Percentiles rank a stretch among this genome's conserved stretches.
phyloP scores from a whole-genome alignment of 2,888 invertebrate genomes.

The Panorpa germanica region DNA sequence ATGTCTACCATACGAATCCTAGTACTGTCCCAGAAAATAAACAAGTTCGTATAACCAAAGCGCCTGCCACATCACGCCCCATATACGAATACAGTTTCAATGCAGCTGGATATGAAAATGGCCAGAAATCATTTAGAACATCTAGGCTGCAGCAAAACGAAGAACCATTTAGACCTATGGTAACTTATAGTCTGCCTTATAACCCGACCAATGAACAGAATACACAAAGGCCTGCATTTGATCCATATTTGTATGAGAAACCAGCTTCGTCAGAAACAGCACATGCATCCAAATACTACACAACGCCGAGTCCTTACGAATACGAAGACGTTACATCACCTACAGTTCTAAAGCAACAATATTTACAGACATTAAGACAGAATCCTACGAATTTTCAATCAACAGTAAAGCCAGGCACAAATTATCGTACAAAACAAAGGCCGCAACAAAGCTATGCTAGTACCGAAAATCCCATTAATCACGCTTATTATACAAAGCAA shows the following conservation, averaged over 20 bases:
- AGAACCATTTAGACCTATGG: constrained; percentile 44
- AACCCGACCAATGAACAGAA: constrained; percentile 5
- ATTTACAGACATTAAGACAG: constrained; percentile 17
- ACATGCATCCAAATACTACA: constrained; percentile 28
- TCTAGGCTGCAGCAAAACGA: constrained; percentile 27
- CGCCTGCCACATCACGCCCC: constrained; percentile 35
- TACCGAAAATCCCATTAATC: constrained; percentile 34
- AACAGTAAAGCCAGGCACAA: constrained; percentile 11
- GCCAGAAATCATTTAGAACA: not conserved
- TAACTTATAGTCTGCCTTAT: constrained; percentile 24
- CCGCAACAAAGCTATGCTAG: constrained; percentile 23
- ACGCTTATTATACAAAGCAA: constrained; percentile 47
- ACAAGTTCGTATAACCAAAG: constrained; percentile 21
- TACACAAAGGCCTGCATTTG: constrained; percentile 8
- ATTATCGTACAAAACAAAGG: constrained; percentile 19
- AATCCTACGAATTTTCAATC: constrained; percentile 16
- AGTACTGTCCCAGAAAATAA: constrained; percentile 10
- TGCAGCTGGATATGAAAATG: constrained; percentile 27
- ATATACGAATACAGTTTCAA: constrained; percentile 59
- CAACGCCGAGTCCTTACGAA: constrained; percentile 27
- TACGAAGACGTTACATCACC: constrained; percentile 27
- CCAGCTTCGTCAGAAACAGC: constrained; percentile 28
- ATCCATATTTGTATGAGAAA: constrained; percentile 5
- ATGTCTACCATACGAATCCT: constrained; percentile 19
- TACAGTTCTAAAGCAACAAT: constrained; percentile 19